Evolutionary conservation across 2,888 invertebrate species (phyloP), one percentile per base, ranked within the genome.

Genomic region (Nasonia oneida): DNA sequence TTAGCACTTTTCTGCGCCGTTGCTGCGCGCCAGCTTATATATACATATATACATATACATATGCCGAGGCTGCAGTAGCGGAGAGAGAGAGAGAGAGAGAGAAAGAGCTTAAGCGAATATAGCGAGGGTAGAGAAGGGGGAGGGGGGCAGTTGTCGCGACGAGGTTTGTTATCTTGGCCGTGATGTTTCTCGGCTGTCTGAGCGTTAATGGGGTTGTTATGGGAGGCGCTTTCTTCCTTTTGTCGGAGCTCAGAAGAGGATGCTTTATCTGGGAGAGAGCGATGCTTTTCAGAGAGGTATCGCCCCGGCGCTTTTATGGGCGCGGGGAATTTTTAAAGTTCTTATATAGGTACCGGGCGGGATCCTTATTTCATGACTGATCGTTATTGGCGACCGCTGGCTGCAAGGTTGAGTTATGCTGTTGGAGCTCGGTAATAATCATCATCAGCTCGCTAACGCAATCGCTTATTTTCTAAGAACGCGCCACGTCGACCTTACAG

Each of bases 141-240:
- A 14, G 18, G 18, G 53, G 4, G 18, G 23, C 57, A 61, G 57
- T 61, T 61, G 57, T 61, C 57, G 57, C 57, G 57, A 61, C n/a
- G n/a, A 61, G 57, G 57, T 61, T 61, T 61, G 57, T 61, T 61
- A 61, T 61, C 57, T 61, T 8, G 57, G n/a, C 57, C 57, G n/a
- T 61, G 57, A 61, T 61, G 57, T 61, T 61, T 61, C 57, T 61
- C n/a, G 57, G 57, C 57, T 61, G 57, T 61, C 57, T 61, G 57
- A 61, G 23, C 57, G 57, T 61, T 61, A 61, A 61, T 61, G 57
- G 57, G 57, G 57, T n/a, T 61, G n/a, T 61, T 61, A 61, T 61
- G 57, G 57, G 57, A 61, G 6, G n/a, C 8, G 23, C 2, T 18
- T n/a, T n/a, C 8, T 6, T 61, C 3, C 57, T 61, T 61, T 61